Evolutionary conservation across 1,140 invertebrate genomes (phyloP).

Genomic region (Lasaia peninsularis): DNA sequence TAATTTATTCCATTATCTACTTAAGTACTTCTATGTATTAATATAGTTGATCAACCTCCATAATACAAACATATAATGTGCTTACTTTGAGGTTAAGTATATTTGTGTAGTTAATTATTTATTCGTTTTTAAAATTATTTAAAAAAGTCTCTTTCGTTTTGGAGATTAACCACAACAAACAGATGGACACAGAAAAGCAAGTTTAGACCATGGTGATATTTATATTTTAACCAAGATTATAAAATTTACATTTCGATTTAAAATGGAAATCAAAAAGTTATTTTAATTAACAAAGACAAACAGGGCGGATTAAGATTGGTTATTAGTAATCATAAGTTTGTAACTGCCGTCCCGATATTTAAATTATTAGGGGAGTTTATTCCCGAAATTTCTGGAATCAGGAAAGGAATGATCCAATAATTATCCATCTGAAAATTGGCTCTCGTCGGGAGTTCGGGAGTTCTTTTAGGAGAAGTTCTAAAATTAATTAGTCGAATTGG

Average conservation of each 20-base stretch:
- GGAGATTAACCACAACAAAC: too few relatives aligned
- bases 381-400: slow-evolving; percentile 23
- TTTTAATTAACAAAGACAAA: slow-evolving; percentile 10
- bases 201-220: background rate
- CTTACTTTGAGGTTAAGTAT: too few relatives aligned
- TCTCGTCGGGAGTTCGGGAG: slow-evolving; percentile 28
- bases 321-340: slow-evolving; percentile 10
- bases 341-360: slow-evolving; percentile 4
- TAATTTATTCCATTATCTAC: too few relatives aligned
- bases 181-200: too few relatives aligned
- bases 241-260: background rate
- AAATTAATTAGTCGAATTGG: slow-evolving; percentile 60
- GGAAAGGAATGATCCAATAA: slow-evolving; percentile 47
- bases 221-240: background rate
- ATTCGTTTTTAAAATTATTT: too few relatives aligned
- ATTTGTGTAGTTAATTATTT: too few relatives aligned
- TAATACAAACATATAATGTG: too few relatives aligned
- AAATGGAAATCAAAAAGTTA: slow-evolving; percentile 6
- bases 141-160: too few relatives aligned
- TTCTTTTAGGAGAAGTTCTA: slow-evolving; percentile 47
- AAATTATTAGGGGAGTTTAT: slow-evolving; percentile 16
- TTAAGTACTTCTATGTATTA: too few relatives aligned
- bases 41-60: too few relatives aligned
- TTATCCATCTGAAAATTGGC: slow-evolving; percentile 42
- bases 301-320: slow-evolving; percentile 6